A percentile compares a stretch with the other conserved stretches of the same genome.
Conservation (phyloP, 2,888 invertebrate species). For the Drosophila tripunctata region DNA sequence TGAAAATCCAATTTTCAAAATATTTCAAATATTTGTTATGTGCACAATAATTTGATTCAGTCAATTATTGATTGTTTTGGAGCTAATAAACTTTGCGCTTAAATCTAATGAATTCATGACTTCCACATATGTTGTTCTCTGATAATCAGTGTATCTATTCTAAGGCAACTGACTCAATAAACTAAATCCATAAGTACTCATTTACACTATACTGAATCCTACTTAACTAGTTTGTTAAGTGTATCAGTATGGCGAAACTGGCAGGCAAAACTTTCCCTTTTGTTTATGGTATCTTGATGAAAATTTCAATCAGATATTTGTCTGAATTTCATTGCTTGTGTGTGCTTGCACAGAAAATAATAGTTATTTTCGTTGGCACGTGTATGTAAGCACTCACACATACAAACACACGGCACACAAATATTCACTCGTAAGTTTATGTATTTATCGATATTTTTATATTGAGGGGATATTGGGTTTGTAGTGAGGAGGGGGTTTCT, state of each 20-base stretch:
- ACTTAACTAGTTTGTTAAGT: slow-evolving; percentile 19
- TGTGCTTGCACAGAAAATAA: slow-evolving; percentile 45
- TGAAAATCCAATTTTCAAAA: no score
- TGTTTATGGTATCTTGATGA: slow-evolving; percentile 12
- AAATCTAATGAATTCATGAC: not conserved
- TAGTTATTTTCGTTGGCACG: slow-evolving; percentile 68
- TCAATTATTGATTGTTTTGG: no score
- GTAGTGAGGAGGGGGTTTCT: no score
- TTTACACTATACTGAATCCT: not conserved
- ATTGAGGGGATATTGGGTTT: no score
- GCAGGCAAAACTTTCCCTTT: slow-evolving; percentile 7
- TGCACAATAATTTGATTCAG: no score
- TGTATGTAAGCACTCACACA: slow-evolving; percentile 31
- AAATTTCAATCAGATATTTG: slow-evolving; percentile 64
- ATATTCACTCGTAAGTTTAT: not conserved
- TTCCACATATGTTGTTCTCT: not conserved
- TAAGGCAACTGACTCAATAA: not conserved
- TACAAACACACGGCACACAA: not conserved
- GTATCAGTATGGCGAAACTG: slow-evolving; percentile 29
- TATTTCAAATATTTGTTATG: no score
- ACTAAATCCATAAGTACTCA: not conserved
- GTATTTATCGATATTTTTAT: slow-evolving; percentile 11
- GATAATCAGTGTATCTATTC: not conserved
- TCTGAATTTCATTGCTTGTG: slow-evolving; percentile 29
- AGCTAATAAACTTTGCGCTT: no score